Base-by-base conservation (phyloP, 2,797 vertebrate species). In the Sitta carolinensis region DNA sequence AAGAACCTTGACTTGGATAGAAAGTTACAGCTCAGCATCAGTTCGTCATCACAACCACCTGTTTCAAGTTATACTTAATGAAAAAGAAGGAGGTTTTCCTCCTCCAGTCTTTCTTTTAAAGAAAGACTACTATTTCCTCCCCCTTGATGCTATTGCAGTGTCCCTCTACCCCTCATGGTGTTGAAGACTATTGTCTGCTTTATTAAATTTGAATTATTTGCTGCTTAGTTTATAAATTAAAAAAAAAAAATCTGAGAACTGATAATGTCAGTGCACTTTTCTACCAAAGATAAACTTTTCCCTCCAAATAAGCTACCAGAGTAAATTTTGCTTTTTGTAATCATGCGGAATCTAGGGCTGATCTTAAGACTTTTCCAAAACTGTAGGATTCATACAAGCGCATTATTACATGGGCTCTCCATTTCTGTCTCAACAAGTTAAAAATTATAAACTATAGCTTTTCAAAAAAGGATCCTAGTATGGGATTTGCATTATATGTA, bases 91-190 rank as follows among this genome's bases (percentile, higher is more conserved):
- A 1, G 0, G 7, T 45, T 57, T 26, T 58, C 20, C 3, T 26
- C 21, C 15, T 23, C 9, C 14, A 20, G 10, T n/a, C 25, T 34
- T 38, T 50, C 20, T 68, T 58, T 62, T 47, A 43, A 66, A 73
- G 42, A 36, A 63, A 67, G 13, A 14, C 16, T 10, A 13, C 17
- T 58, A 43, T 52, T 69, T 84, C 34, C 22, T 38, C 30, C 32
- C 13, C 26, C 40, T n/a, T n/a, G 34, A 18, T 54, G 19, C 34
- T 48, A 6, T 54, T 13, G 54, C 13, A 7, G 12, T 77, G 42
- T 36, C 26, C 7, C 9, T 84, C 9, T 87, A 29, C 26, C 19
- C 9, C 7, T 17, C 22, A 19, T 0, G 1, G 10, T 25, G 6
- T 14, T 87, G 36, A 47, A 81, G 63, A 34, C 9, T 61, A 4